Evolutionary conservation across 2,888 invertebrate genomes (phyloP).

Genomic region (Carterocephalus palaemon): DNA sequence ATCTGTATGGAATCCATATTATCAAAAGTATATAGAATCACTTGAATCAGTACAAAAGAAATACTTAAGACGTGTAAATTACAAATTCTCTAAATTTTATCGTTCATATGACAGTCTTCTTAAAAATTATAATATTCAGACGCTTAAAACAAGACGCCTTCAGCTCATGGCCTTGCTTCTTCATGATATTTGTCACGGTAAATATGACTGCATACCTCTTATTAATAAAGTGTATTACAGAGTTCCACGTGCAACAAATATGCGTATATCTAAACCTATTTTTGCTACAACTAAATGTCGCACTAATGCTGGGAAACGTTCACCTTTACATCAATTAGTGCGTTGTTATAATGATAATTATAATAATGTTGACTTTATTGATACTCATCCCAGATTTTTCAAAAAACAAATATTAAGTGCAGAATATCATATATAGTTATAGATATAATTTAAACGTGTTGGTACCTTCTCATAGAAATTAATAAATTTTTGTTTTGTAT

Average conservation of each 20-base stretch:
- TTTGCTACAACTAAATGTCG: constrained; percentile 7
- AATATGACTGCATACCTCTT: constrained; percentile 10
- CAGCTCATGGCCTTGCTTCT: background rate
- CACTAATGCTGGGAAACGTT: constrained; percentile 11
- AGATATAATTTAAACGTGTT: no score
- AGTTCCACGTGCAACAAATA: background rate
- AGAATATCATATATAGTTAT: no score
- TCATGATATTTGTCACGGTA: constrained; percentile 3
- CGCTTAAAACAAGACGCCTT: constrained; percentile 10
- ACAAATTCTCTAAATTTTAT: constrained; percentile 4
- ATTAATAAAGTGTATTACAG: constrained; percentile 7
- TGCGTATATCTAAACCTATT: constrained; percentile 10
- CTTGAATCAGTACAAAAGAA: constrained; percentile 17
- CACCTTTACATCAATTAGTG: constrained; percentile 3
- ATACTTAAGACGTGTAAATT: constrained; percentile 9
- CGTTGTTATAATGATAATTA: background rate
- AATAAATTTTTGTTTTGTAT: no score
- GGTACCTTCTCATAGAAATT: no score
- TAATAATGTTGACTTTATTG: background rate
- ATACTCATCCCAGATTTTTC: background rate
- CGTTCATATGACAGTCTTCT: constrained; percentile 2
- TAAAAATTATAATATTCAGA: constrained; percentile 6
- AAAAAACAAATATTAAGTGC: background rate
- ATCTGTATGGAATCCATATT: constrained; percentile 20
- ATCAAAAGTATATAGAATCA: constrained; percentile 18